phyloP scores from a whole-genome alignment of 2,888 invertebrate genomes.

The Ichneumon xanthorius region DNA sequence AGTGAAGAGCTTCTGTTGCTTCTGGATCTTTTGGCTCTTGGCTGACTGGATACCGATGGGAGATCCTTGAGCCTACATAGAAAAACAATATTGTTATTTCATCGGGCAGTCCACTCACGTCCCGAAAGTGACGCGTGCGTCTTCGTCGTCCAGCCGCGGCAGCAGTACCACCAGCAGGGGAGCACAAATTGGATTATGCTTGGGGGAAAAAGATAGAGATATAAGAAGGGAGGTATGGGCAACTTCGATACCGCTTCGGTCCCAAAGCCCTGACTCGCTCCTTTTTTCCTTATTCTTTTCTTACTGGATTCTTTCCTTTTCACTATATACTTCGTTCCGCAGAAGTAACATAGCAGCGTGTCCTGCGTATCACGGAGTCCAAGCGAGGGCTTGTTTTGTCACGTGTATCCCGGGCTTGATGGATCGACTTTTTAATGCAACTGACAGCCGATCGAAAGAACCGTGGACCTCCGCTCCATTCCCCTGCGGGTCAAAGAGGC shows the following conservation, averaged over 20 bases:
- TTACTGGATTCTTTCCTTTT: slow-evolving; percentile 47
- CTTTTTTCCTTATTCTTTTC: slow-evolving; percentile 41
- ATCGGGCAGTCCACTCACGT: slow-evolving; percentile 83
- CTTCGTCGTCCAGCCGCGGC: slow-evolving; percentile 62
- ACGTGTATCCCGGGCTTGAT: slow-evolving; percentile 76
- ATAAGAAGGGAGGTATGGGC: slow-evolving; percentile 61
- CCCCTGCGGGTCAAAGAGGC: slow-evolving; percentile 39
- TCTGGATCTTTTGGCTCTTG: slow-evolving; percentile 45
- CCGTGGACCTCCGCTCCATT: slow-evolving; percentile 53
- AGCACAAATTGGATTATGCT: slow-evolving; percentile 83
- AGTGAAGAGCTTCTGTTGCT: slow-evolving; percentile 35
- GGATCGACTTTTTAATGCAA: slow-evolving; percentile 82
- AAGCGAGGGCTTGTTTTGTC: slow-evolving; percentile 65
- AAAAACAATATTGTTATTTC: slow-evolving; percentile 83
- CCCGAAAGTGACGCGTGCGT: slow-evolving; percentile 80
- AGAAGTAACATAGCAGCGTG: slow-evolving; percentile 44
- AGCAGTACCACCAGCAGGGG: slow-evolving; percentile 71
- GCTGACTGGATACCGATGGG: slow-evolving; percentile 40
- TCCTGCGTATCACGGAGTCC: slow-evolving; percentile 27
- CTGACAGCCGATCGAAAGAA: slow-evolving; percentile 76
- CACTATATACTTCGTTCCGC: slow-evolving; percentile 30
- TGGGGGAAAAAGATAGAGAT: slow-evolving; percentile 70
- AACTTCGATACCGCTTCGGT: slow-evolving; percentile 63
- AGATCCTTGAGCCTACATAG: slow-evolving; percentile 72
- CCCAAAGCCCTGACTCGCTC: slow-evolving; percentile 67